Conservation (phyloP, 2,888 invertebrate genomes). For the Brenthis ino region DNA sequence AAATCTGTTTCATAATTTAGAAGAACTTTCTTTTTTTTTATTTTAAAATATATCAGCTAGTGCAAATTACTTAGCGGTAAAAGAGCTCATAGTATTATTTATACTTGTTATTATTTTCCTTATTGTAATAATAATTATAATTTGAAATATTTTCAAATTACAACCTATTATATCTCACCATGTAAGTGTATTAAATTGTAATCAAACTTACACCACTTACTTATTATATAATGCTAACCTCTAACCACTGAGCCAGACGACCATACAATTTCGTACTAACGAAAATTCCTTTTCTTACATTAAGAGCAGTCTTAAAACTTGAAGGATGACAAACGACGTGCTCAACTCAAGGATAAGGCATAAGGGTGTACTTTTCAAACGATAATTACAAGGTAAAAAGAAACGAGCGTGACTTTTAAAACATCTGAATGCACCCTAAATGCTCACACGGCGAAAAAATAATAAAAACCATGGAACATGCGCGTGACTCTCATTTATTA, state of each 20-base stretch:
- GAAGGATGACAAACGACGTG: constrained; percentile 26
- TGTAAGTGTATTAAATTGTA: too few species aligned
- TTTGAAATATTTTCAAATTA: too few species aligned
- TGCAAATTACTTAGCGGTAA: too few species aligned
- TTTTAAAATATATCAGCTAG: too few species aligned
- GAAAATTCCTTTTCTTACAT: background rate
- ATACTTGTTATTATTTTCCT: too few species aligned
- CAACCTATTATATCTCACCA: too few species aligned
- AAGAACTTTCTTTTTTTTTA: too few species aligned
- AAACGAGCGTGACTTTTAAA: constrained; percentile 36
- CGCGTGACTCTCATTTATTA: constrained; percentile 74
- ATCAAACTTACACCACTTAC: too few species aligned
- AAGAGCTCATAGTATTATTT: too few species aligned
- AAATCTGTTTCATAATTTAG: too few species aligned
- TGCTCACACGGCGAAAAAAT: constrained; percentile 39
- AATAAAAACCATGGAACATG: constrained; percentile 54
- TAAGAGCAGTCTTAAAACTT: constrained; percentile 22
- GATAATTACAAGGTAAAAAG: constrained; percentile 37
- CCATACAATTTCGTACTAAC: background rate
- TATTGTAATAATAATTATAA: too few species aligned
- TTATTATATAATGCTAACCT: too few species aligned
- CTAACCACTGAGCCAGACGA: background rate
- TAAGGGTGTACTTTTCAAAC: constrained; percentile 26
- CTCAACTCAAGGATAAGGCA: constrained; percentile 17
- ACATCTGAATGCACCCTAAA: constrained; percentile 37